Evolutionary conservation across 1,140 invertebrate genomes (phyloP).

Genomic region (Antheraea mylitta): DNA sequence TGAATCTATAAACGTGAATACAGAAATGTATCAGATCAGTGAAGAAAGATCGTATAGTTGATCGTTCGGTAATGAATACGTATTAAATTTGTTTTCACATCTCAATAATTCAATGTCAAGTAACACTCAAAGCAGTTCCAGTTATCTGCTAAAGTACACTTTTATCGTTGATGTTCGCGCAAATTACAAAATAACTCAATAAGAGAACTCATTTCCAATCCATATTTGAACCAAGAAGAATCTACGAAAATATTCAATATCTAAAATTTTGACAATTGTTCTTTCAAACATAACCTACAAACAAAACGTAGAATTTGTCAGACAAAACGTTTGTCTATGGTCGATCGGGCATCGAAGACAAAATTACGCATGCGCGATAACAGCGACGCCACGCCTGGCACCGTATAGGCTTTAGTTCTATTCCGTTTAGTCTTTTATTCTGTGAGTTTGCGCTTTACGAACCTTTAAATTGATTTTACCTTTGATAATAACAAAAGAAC

Average conservation of each 20-base stretch:
- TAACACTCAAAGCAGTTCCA: conserved; percentile 40
- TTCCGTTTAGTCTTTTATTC: conserved; percentile 13
- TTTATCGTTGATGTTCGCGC: conserved; percentile 24
- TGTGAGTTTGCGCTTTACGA: conserved; percentile 33
- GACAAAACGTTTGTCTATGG: conserved; percentile 65
- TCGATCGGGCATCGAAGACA: conserved; percentile 16
- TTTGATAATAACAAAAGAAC: conserved; percentile 8
- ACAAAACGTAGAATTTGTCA: conserved; percentile 59
- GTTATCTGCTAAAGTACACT: conserved; percentile 16
- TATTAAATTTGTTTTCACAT: conserved; percentile 64
- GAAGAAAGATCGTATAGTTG: conserved; percentile 29
- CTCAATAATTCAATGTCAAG: conserved; percentile 66
- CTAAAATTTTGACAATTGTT: conserved; percentile 71
- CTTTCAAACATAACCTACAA: conserved; percentile 75
- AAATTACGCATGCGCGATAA: conserved; percentile 54
- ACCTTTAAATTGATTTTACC: conserved; percentile 30
- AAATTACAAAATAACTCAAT: conserved; percentile 27
- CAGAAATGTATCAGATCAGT: conserved; percentile 4
- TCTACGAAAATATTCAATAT: conserved; percentile 56
- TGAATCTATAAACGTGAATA: not conserved
- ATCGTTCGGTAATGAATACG: conserved; percentile 40
- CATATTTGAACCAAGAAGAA: conserved; percentile 33
- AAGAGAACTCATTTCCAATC: conserved; percentile 35
- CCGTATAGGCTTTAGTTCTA: not conserved
- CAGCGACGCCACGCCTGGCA: conserved; percentile 18